Evolutionary conservation across 2,888 invertebrate species (phyloP), one percentile per base, ranked within the genome.

Genomic region (Norana najaformis): DNA sequence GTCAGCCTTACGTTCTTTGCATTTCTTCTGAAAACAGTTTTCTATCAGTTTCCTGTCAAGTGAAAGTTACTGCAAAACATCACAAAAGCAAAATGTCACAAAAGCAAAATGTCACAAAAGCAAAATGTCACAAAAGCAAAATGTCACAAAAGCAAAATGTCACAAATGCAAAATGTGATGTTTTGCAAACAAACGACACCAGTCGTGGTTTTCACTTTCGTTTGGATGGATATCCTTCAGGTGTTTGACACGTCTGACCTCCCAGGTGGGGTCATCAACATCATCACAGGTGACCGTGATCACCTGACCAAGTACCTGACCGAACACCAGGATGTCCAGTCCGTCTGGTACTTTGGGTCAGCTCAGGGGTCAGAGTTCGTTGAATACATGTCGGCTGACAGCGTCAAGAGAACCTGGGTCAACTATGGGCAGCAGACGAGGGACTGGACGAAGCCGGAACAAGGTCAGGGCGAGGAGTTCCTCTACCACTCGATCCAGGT

Each of bases 211-310:
- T 20, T 11, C 16, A 47, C 4, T 83, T 8, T 89, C 88, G 18
- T 85, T 85, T 37, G n/a, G 20, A 20, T 37, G n/a, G 20, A 20
- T 88, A 38, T 89, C 88, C 91, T 92, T n/a, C 92, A 95, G 95
- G 93, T 95, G 41, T 94, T 95, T 92, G 95, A 95, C 90, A 95
- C 95, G 0, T 95, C 95, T 6, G 95, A 95, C 92, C 91, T 95
- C 89, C 95, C 95, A 47, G 95, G 93, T 23, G 95, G 95, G 35
- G 95, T 95, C 39, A 93, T 95, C 53, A 95, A 95, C 93, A 94
- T 95, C 82, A 91, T 95, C 18, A 95, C 95, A 30, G 95, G 95
- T 36, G 93, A 93, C 91, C 90, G 93, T 30, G 94, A 95, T 89
- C 94, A 95, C 91, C 92, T 95, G 83, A 93, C 95, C 83, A 94